These are phyloP conservation scores for Ametastegia equiseti DNA, from an alignment of 2,888 invertebrate genomes.

Conservation along the genomic window DNA sequence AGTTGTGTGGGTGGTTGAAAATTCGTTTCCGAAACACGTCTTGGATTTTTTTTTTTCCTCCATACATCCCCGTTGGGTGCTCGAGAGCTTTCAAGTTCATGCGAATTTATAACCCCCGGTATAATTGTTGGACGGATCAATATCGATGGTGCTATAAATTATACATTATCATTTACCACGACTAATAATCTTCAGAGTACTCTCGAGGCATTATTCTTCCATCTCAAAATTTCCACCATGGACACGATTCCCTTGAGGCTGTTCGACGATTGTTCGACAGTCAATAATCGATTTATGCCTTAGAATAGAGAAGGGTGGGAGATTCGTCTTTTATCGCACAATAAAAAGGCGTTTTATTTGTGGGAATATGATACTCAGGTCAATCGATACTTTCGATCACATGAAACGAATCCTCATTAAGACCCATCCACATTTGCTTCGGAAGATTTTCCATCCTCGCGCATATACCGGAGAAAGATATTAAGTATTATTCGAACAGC, in stretches of 20 bases:
- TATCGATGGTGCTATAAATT: neutral
- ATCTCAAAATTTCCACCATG: neutral
- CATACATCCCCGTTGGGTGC: neutral
- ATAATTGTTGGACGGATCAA: neutral
- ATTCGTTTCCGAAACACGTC: constrained; percentile 22
- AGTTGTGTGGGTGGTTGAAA: neutral
- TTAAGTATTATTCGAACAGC: neutral
- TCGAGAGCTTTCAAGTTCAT: neutral
- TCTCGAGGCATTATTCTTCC: neutral
- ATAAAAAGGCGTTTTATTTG: neutral
- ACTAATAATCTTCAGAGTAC: neutral
- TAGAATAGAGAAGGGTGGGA: too few species aligned
- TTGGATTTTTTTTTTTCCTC: neutral
- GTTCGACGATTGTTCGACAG: neutral
- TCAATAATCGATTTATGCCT: neutral
- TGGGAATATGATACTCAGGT: neutral
- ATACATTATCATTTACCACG: neutral
- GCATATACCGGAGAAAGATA: neutral
- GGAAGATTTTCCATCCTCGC: neutral
- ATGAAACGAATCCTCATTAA: neutral
- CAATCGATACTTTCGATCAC: neutral
- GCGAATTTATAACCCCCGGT: neutral
- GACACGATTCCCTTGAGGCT: neutral
- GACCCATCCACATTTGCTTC: neutral
- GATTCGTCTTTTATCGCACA: neutral